phyloP scores from a whole-genome alignment of 2,888 invertebrate genomes.

The Napeogenes inachia region DNA sequence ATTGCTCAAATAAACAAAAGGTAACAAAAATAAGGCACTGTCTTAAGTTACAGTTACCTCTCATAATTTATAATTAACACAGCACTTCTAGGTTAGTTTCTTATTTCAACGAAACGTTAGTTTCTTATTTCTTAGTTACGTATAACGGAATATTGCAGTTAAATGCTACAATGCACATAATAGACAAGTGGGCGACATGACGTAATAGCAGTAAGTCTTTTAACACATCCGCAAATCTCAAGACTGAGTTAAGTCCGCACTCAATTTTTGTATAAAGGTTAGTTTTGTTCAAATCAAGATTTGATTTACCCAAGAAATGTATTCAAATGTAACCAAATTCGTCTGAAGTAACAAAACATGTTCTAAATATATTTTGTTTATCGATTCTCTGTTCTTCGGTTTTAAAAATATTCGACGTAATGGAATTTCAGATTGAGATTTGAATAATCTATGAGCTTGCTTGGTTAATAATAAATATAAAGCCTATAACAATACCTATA shows the following conservation, averaged over 20 bases:
- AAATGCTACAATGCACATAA: conserved; percentile 2
- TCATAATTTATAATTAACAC: too few species aligned
- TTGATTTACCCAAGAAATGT: too few species aligned
- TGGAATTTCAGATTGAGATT: neutral
- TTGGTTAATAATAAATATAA: neutral
- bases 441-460: neutral
- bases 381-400: neutral
- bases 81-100: too few species aligned
- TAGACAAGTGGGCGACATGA: conserved; percentile 1
- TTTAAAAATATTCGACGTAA: neutral
- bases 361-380: neutral
- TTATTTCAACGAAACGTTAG: neutral
- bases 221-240: conserved; percentile 6
- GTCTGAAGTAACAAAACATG: neutral
- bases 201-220: neutral
- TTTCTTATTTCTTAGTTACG: neutral
- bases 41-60: too few species aligned
- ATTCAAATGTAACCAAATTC: neutral
- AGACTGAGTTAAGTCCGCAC: neutral
- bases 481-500: neutral
- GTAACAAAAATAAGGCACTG: too few species aligned
- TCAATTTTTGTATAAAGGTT: too few species aligned
- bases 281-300: too few species aligned
- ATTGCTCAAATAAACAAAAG: too few species aligned
- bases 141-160: too few species aligned